Conservation (phyloP, 2,113 vertebrate species). For the Hyaena hyaena region DNA sequence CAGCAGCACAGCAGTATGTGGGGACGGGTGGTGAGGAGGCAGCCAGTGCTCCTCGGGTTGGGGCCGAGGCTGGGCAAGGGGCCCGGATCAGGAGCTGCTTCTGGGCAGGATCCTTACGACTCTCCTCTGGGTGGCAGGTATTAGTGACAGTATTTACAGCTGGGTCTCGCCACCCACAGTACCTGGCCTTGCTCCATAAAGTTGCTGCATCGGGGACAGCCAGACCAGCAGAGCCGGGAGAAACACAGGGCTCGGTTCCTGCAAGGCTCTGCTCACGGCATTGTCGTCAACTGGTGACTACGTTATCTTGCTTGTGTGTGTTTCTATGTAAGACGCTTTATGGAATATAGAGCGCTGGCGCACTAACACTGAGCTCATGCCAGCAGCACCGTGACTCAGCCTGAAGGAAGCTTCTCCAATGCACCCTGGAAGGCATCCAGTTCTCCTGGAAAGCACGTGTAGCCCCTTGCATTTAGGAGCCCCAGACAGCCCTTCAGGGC, state of each 20-base stretch:
- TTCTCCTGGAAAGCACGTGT: not conserved
- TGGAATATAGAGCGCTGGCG: not conserved
- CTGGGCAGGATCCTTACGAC: not conserved
- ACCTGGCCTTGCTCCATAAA: not conserved
- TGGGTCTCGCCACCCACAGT: not conserved
- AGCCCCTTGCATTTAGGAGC: not conserved
- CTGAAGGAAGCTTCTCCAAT: not conserved
- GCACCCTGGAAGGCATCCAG: not conserved
- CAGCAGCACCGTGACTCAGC: not conserved
- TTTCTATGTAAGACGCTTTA: not conserved
- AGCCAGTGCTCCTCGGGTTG: not conserved
- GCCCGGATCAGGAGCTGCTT: not conserved
- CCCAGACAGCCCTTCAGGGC: not conserved
- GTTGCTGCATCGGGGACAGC: not conserved
- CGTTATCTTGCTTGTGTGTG: no score
- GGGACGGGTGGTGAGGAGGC: not conserved
- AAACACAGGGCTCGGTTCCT: not conserved
- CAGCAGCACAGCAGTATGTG: not conserved
- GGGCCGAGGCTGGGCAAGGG: not conserved
- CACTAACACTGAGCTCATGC: not conserved
- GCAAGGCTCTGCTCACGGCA: not conserved
- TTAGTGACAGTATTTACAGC: not conserved
- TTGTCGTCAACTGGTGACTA: not conserved
- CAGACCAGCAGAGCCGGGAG: not conserved
- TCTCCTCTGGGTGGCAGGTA: not conserved